Base-by-base conservation (phyloP, 2,888 invertebrate genomes). In the Lasioglossum malachurum region DNA sequence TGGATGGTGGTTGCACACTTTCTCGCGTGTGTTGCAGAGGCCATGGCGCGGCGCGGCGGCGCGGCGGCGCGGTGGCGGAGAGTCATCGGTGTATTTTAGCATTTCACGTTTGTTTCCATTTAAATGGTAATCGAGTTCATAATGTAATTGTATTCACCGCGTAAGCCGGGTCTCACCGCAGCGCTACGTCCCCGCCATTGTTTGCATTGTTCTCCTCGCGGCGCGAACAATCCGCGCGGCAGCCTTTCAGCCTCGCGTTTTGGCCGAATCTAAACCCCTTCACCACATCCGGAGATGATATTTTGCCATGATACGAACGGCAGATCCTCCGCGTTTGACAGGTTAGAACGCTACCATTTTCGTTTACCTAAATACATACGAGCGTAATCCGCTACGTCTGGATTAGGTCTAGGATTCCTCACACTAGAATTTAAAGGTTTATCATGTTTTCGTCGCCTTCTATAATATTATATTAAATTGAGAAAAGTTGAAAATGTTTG, bases 61-160 rank as follows among this genome's bases (percentile, higher is more conserved):
- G 41, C 5, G 67, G 69, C 31, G 41, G 71, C 57, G 44, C 67
- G 44, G 75, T 72, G 69, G 72, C 35, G 69, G 83, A 71, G 86
- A 83, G 87, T 84, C 87, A 90, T 88, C 89, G 91, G 92, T 93
- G 93, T 93, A 94, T 95, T 95, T 94, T 94, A 94, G 94, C 95
- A 94, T 94, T 94, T 94, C 94, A 94, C 94, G 95, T 95, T 95
- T 95, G 95, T 95, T 95, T 95, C 95, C 95, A 95, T 95, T 95
- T 95, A 95, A 95, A 95, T 95, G 95, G 95, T 95, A 95, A 95
- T 95, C 95, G 95, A 94, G 95, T 95, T 94, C 94, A 95, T 94
- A 95, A 95, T 95, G 95, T 95, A 95, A 95, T 95, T 95, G 95
- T 95, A 95, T 95, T 95, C 95, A 93, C 90, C 93, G 92, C 92